phyloP scores from a whole-genome alignment of 2,888 invertebrate species.

The Uropetala carovei region DNA sequence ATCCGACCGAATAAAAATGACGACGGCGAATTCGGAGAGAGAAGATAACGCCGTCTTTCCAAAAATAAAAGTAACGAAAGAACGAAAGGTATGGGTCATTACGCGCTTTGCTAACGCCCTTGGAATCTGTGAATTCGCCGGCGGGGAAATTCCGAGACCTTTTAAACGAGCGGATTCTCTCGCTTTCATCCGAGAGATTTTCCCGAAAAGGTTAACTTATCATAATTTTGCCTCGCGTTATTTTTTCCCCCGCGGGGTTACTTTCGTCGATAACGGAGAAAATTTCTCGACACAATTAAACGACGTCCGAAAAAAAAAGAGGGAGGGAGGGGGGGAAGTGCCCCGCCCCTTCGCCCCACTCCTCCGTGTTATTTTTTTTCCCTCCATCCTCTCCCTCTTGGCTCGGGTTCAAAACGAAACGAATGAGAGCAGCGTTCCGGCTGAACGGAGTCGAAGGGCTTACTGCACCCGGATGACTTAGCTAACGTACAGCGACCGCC shows the following conservation, averaged over 20 bases:
- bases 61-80: not conserved
- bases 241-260: not conserved
- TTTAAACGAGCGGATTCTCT: not conserved
- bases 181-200: not conserved
- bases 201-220: not conserved
- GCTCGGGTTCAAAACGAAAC: conserved; percentile 43
- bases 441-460: conserved; percentile 58
- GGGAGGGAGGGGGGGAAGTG: too few relatives aligned
- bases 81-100: conserved; percentile 7
- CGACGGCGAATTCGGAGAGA: too few relatives aligned
- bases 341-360: not conserved
- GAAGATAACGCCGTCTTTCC: too few relatives aligned
- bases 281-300: not conserved
- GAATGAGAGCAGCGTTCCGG: conserved; percentile 42
- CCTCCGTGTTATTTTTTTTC: conserved; percentile 34
- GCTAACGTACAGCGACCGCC: not conserved
- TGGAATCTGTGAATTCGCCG: not conserved
- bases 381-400: not conserved
- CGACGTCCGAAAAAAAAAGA: not conserved
- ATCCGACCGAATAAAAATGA: not conserved
- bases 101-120: not conserved
- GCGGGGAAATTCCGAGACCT: not conserved
- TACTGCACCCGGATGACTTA: conserved; percentile 59
- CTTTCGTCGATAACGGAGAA: not conserved
- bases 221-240: not conserved